phyloP scores from a whole-genome alignment of 2,113 vertebrate genomes.

The Perca schrenkii region DNA sequence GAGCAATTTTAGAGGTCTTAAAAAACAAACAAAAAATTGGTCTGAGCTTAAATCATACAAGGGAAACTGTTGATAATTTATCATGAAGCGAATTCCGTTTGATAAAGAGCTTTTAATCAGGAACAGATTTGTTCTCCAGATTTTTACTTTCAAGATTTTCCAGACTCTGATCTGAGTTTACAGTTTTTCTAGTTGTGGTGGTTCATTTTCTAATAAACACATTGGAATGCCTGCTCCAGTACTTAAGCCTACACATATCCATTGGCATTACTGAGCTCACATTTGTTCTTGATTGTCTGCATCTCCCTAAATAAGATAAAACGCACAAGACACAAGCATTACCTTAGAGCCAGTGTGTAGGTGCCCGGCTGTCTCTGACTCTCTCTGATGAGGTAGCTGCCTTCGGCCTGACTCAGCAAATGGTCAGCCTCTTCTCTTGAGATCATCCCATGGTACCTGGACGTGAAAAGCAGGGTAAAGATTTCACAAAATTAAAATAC shows the following conservation, averaged over 20 bases:
- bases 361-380: constrained; percentile 98
- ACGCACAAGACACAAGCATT: background rate
- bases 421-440: constrained; percentile 96
- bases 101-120: too few species aligned
- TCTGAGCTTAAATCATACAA: too few species aligned
- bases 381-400: constrained; percentile 98
- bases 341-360: constrained; percentile 98
- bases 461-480: background rate
- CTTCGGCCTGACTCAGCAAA: constrained; percentile 94
- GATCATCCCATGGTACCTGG: constrained; percentile 98
- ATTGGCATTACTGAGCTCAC: background rate
- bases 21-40: too few species aligned
- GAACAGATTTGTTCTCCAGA: background rate
- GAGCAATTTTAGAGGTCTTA: background rate
- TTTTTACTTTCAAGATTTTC: background rate
- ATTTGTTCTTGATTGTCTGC: background rate
- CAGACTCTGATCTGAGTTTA: background rate
- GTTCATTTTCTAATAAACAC: background rate
- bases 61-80: too few species aligned
- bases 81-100: too few species aligned
- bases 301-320: background rate
- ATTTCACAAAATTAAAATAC: background rate
- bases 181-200: background rate
- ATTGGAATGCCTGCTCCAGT: background rate
- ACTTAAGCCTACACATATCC: background rate